These are phyloP conservation scores for Caenorhabditis wallacei DNA, from an alignment of 2,888 invertebrate genomes.

Conservation along the genomic window DNA sequence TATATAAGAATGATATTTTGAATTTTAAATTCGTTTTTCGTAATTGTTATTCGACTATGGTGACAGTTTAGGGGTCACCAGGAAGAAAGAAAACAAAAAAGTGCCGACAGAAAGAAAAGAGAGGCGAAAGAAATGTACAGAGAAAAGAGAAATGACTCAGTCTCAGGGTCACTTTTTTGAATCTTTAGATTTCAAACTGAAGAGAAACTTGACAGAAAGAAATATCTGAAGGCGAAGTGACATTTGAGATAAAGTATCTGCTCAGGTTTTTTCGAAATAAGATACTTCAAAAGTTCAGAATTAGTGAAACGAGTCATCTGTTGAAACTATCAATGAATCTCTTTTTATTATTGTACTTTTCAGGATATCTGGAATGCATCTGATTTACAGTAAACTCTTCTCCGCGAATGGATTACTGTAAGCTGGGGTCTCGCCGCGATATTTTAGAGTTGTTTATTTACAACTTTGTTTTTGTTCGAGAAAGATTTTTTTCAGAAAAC, in stretches of 20 bases:
- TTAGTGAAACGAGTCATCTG: too few relatives aligned
- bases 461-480: too few relatives aligned
- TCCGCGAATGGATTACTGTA: too few relatives aligned
- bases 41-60: background rate
- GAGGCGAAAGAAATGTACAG: background rate
- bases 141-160: conserved; percentile 34
- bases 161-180: conserved; percentile 47
- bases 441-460: too few relatives aligned
- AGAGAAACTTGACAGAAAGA: conserved; percentile 19
- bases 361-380: too few relatives aligned
- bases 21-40: conserved; percentile 20
- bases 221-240: background rate
- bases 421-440: too few relatives aligned
- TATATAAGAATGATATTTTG: too few relatives aligned
- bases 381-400: too few relatives aligned
- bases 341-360: too few relatives aligned
- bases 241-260: conserved; percentile 3
- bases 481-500: background rate
- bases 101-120: conserved; percentile 10
- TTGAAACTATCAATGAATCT: too few relatives aligned
- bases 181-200: conserved; percentile 38
- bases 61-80: too few relatives aligned
- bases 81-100: background rate
- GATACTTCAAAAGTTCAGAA: background rate
- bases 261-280: conserved; percentile 1